phyloP scores from a whole-genome alignment of 2,888 invertebrate species.

The Drosophila paranaensis region DNA sequence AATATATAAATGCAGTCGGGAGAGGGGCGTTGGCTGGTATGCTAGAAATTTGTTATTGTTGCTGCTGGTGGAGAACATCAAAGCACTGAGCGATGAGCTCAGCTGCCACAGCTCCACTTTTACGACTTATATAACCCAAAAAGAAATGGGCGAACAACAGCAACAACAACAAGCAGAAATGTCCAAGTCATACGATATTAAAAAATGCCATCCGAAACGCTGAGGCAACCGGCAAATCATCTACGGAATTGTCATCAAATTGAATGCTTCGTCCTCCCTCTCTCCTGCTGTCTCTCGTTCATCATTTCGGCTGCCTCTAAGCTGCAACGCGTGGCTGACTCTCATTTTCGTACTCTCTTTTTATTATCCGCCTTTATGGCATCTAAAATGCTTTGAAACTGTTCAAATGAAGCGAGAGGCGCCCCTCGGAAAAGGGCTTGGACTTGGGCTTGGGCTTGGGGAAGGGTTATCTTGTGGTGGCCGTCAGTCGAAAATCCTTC shows the following conservation, averaged over 20 bases:
- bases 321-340: constrained; percentile 76
- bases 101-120: constrained; percentile 65
- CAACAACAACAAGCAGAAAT: constrained; percentile 33
- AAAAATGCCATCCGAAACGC: constrained; percentile 77
- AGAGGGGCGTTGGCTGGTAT: constrained; percentile 14
- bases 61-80: constrained; percentile 45
- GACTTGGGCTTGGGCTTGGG: no score
- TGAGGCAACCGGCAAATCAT: constrained; percentile 78
- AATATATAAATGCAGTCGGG: constrained; percentile 48
- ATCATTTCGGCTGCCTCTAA: constrained; percentile 47
- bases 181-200: constrained; percentile 67
- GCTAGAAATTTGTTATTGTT: constrained; percentile 53
- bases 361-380: constrained; percentile 69
- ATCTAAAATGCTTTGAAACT: constrained; percentile 47
- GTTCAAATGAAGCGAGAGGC: constrained; percentile 11
- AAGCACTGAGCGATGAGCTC: constrained; percentile 65
- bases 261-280: constrained; percentile 67
- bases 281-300: constrained; percentile 2
- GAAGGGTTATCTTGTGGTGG: neutral
- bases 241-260: constrained; percentile 79
- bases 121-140: constrained; percentile 50
- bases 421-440: no score
- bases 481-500: constrained; percentile 34
- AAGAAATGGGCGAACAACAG: constrained; percentile 13
- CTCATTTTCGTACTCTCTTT: constrained; percentile 44